Conservation (phyloP, 2,888 invertebrate genomes). For the Coelinius sp. region DNA sequence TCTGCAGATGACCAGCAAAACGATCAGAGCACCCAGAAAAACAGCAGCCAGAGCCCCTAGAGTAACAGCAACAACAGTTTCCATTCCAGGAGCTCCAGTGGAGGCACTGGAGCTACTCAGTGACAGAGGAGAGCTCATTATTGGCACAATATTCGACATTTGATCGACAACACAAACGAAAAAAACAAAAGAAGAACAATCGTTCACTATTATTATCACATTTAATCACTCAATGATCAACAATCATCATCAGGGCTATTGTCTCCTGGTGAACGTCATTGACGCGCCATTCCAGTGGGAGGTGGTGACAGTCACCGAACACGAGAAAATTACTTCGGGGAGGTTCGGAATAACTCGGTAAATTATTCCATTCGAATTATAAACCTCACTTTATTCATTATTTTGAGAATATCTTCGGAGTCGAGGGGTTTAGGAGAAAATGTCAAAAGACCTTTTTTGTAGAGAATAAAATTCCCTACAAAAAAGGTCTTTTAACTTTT, state of each 20-base stretch:
- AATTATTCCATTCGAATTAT: no score
- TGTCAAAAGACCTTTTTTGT: no score
- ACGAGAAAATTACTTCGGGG: no score
- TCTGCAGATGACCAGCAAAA: slow-evolving; percentile 77
- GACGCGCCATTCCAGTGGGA: slow-evolving; percentile 51
- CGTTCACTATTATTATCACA: background rate
- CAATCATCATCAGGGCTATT: slow-evolving; percentile 9
- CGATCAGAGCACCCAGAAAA: slow-evolving; percentile 78
- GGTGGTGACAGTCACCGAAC: slow-evolving; percentile 63
- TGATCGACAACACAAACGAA: background rate
- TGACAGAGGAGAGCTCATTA: slow-evolving; percentile 64
- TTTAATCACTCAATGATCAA: background rate
- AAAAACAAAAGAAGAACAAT: background rate
- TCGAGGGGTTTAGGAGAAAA: no score
- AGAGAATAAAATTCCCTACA: no score
- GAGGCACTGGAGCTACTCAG: slow-evolving; percentile 58
- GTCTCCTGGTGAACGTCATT: slow-evolving; percentile 33
- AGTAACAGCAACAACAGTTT: slow-evolving; percentile 79
- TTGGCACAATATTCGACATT: slow-evolving; percentile 25
- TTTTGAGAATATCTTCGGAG: no score
- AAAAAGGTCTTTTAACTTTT: no score
- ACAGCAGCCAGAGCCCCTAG: slow-evolving; percentile 79
- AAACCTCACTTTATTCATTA: no score
- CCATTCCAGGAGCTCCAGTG: slow-evolving; percentile 72
- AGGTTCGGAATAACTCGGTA: no score